These are phyloP conservation scores for Malacosoma neustria DNA, from an alignment of 2,888 invertebrate species.

Conservation along the genomic window DNA sequence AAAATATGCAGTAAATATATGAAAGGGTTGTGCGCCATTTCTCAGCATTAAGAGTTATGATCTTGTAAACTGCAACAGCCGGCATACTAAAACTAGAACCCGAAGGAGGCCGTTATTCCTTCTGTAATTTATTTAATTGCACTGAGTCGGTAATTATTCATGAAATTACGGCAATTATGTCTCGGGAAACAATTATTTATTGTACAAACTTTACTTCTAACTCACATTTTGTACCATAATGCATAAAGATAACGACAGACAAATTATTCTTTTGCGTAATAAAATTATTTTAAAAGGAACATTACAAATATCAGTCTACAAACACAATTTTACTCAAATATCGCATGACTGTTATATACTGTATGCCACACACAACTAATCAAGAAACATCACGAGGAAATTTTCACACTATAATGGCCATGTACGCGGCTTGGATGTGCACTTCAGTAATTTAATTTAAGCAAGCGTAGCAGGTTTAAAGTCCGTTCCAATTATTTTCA, in stretches of 20 bases:
- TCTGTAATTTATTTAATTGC: slow-evolving; percentile 74
- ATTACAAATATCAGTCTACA: too few relatives aligned
- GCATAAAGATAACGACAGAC: slow-evolving; percentile 55
- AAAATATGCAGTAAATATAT: too few relatives aligned
- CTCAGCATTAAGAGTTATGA: slow-evolving; percentile 25
- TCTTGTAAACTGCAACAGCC: slow-evolving; percentile 43
- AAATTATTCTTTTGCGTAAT: not conserved
- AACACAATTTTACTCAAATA: too few relatives aligned
- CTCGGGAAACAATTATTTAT: slow-evolving; percentile 73
- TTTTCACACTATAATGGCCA: too few relatives aligned
- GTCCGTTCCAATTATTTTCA: too few relatives aligned
- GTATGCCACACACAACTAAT: too few relatives aligned
- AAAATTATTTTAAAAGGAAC: too few relatives aligned
- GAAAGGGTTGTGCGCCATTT: not conserved
- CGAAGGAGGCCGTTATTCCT: slow-evolving; percentile 67
- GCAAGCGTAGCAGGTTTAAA: too few relatives aligned
- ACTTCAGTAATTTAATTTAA: too few relatives aligned
- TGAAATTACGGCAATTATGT: slow-evolving; percentile 75
- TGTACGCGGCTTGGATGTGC: too few relatives aligned
- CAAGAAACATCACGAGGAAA: too few relatives aligned
- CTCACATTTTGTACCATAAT: slow-evolving; percentile 70
- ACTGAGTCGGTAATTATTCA: slow-evolving; percentile 73
- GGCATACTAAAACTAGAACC: slow-evolving; percentile 66
- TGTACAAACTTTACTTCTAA: slow-evolving; percentile 70
- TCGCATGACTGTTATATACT: too few relatives aligned